Evolutionary conservation across 2,888 invertebrate species (phyloP).

Genomic region (Liopterus haemorrhoidalis): DNA sequence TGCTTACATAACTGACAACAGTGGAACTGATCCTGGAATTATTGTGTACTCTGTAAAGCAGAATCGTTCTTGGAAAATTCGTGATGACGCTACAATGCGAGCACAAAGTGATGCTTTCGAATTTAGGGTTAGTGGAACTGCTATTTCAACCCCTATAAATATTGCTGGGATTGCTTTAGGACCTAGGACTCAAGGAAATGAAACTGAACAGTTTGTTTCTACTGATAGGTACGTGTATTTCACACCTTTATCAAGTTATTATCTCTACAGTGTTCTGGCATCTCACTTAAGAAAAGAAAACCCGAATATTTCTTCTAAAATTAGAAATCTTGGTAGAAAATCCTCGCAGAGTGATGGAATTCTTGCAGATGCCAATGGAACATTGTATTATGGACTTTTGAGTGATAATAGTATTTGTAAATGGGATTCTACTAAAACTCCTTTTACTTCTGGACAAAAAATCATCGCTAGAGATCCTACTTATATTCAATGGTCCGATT

Average conservation of each 20-base stretch:
- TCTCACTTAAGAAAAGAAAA: conserved; percentile 53
- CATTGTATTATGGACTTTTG: conserved; percentile 64
- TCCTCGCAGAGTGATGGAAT: conserved; percentile 67
- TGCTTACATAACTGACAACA: conserved; percentile 69
- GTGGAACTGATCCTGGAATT: conserved; percentile 59
- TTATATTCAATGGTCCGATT: conserved; percentile 68
- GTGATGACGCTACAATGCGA: conserved; percentile 58
- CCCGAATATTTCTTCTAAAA: conserved; percentile 41
- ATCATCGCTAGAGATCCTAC: conserved; percentile 61
- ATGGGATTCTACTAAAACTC: conserved; percentile 60
- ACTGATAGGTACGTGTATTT: conserved; percentile 55
- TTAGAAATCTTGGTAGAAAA: conserved; percentile 58
- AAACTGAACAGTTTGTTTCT: conserved; percentile 31
- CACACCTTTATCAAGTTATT: conserved; percentile 62
- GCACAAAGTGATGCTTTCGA: conserved; percentile 53
- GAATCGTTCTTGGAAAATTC: conserved; percentile 64
- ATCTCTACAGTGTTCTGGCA: conserved; percentile 60
- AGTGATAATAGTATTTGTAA: conserved; percentile 62
- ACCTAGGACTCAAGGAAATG: conserved; percentile 42
- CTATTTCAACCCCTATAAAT: conserved; percentile 54
- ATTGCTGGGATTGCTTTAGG: conserved; percentile 69
- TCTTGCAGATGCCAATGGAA: conserved; percentile 65
- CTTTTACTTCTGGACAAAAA: conserved; percentile 53
- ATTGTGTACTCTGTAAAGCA: conserved; percentile 63
- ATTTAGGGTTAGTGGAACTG: conserved; percentile 57